These are phyloP conservation scores for Charina bottae DNA, from an alignment of 2,113 vertebrate species.

Conservation along the genomic window DNA sequence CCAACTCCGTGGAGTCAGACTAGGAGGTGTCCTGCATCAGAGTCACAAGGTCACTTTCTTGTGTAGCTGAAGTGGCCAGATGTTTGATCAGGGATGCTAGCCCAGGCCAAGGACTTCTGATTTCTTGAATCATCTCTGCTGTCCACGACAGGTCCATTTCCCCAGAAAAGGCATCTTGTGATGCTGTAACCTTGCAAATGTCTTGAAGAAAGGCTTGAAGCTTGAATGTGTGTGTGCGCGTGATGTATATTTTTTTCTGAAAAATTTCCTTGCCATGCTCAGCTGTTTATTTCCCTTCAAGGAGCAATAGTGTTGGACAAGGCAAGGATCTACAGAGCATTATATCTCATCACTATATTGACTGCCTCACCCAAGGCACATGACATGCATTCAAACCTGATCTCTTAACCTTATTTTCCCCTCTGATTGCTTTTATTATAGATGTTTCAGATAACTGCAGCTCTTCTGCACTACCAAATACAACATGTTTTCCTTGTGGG, in stretches of 20 bases:
- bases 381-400: neutral
- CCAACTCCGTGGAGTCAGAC: conserved; percentile 41
- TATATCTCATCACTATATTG: neutral
- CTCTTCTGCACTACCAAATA: neutral
- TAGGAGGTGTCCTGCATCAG: conserved; percentile 4
- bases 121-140: neutral
- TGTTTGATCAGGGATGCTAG: neutral
- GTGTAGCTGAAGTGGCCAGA: neutral
- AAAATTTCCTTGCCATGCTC: neutral
- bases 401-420: neutral
- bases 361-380: neutral
- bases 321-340: neutral
- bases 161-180: too few species aligned
- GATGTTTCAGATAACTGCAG: neutral
- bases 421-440: neutral
- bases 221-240: too few species aligned
- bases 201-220: neutral
- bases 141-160: neutral
- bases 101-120: neutral
- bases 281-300: neutral
- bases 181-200: neutral
- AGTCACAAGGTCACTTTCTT: neutral
- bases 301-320: neutral
- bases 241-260: neutral
- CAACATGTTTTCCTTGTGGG: neutral